phyloP scores from a whole-genome alignment of 2,888 invertebrate genomes.

The Pseudoips prasinana region DNA sequence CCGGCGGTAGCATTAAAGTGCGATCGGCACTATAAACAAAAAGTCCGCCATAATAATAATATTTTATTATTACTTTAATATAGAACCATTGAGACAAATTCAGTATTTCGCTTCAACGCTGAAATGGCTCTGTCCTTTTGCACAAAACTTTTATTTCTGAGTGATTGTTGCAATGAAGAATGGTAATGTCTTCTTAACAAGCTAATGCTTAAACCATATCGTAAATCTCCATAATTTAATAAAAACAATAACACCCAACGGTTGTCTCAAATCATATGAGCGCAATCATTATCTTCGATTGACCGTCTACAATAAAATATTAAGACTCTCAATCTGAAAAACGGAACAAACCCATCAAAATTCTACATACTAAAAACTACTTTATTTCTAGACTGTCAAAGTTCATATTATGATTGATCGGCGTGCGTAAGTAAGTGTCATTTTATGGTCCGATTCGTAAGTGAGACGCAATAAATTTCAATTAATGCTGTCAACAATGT shows the following conservation, averaged over 20 bases:
- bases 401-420: slow-evolving; percentile 33
- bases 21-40: too few relatives aligned
- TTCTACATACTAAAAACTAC: slow-evolving; percentile 29
- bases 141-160: too few relatives aligned
- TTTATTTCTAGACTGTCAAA: slow-evolving; percentile 29
- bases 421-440: slow-evolving; percentile 41
- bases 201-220: slow-evolving; percentile 4
- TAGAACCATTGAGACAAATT: too few relatives aligned
- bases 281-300: slow-evolving; percentile 76
- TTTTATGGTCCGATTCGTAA: slow-evolving; percentile 55
- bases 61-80: too few relatives aligned
- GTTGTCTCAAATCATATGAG: slow-evolving; percentile 78
- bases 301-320: slow-evolving; percentile 45
- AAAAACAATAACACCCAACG: slow-evolving; percentile 62
- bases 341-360: slow-evolving; percentile 42
- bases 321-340: slow-evolving; percentile 10
- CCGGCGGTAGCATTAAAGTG: too few relatives aligned
- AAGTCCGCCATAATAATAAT: too few relatives aligned
- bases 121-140: too few relatives aligned
- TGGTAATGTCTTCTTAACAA: too few relatives aligned
- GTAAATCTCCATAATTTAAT: slow-evolving; percentile 59
- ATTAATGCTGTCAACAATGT: slow-evolving; percentile 70
- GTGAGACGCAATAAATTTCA: slow-evolving; percentile 77
- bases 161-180: too few relatives aligned
- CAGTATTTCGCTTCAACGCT: too few relatives aligned